These are phyloP conservation scores for Mimumesa dahlbomi DNA, from an alignment of 2,888 invertebrate species.

Conservation along the genomic window DNA sequence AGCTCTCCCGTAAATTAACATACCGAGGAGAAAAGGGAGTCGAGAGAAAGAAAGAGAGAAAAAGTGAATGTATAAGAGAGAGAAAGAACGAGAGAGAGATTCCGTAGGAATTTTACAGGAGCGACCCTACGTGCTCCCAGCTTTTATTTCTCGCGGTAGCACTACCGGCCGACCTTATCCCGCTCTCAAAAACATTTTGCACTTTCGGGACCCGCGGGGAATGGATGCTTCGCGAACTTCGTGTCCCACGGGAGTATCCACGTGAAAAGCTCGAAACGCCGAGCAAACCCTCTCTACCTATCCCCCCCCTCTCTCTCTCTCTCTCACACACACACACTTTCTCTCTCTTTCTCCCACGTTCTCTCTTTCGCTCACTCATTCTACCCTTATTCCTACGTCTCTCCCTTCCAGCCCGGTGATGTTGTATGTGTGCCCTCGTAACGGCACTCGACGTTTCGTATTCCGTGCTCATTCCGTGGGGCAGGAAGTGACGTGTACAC, in stretches of 20 bases:
- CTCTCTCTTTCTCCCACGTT: too few relatives aligned
- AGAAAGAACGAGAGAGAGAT: background rate
- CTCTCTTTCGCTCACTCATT: too few relatives aligned
- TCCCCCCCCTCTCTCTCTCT: background rate
- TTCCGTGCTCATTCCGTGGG: conserved; percentile 50
- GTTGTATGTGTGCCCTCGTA: conserved; percentile 28
- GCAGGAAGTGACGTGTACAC: conserved; percentile 44
- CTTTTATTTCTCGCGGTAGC: conserved; percentile 27
- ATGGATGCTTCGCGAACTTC: conserved; percentile 46
- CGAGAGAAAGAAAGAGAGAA: too few relatives aligned
- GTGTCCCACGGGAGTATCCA: conserved; percentile 42
- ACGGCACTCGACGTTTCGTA: conserved; percentile 55
- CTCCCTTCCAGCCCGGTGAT: background rate
- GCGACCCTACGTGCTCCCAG: conserved; percentile 13
- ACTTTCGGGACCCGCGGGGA: conserved; percentile 38
- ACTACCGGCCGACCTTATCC: conserved; percentile 29
- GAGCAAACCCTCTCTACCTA: conserved; percentile 4
- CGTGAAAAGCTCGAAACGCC: conserved; percentile 49
- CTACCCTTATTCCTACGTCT: conserved; percentile 6
- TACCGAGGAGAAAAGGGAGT: background rate
- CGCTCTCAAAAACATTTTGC: conserved; percentile 58
- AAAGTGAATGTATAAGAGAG: background rate
- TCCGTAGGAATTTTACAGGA: conserved; percentile 8
- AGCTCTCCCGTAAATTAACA: background rate
- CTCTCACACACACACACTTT: too few relatives aligned